A percentile compares a stretch with the other conserved stretches of the same genome.
phyloP scores from a whole-genome alignment of 2,888 invertebrate species.

The Drosophila maculinotata region DNA sequence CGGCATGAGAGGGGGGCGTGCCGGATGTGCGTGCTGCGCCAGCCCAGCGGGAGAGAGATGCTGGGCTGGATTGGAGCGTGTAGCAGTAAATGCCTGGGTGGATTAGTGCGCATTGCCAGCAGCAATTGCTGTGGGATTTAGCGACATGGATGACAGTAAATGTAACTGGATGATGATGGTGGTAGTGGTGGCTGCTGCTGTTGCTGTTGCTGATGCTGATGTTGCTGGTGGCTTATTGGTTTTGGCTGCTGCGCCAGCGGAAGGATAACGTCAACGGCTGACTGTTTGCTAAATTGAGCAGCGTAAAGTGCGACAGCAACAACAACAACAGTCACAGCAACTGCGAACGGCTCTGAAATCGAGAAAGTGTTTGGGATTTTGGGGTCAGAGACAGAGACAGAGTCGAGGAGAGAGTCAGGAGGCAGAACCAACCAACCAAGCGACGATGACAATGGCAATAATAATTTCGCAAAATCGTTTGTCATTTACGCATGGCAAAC shows the following conservation, averaged over 20 bases:
- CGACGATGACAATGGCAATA: conserved; percentile 79
- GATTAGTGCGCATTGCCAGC: conserved; percentile 74
- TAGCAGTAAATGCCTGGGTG: conserved; percentile 46
- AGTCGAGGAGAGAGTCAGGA: conserved; percentile 1
- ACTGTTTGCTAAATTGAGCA: conserved; percentile 82
- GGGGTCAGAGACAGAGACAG: conserved; percentile 27
- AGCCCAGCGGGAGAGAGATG: conserved; percentile 17
- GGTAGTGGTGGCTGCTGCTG: conserved; percentile 16
- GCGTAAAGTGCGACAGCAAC: conserved; percentile 74
- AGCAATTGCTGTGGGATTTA: conserved; percentile 80
- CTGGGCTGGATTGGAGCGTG: conserved; percentile 32
- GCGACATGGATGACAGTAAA: conserved; percentile 56
- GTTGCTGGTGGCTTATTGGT: conserved; percentile 77
- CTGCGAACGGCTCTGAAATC: conserved; percentile 25
- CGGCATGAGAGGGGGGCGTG: conserved; percentile 34
- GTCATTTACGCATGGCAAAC: conserved; percentile 82
- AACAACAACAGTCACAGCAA: conserved; percentile 22
- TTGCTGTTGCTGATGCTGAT: conserved; percentile 30
- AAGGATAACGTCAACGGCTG: conserved; percentile 81
- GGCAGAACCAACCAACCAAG: conserved; percentile 43
- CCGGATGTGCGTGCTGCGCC: conserved; percentile 65
- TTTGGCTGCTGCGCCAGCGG: conserved; percentile 70
- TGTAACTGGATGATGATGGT: conserved; percentile 45
- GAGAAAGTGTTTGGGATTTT: conserved; percentile 55
- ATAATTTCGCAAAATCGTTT: conserved; percentile 81